Base-by-base conservation (phyloP, 1,140 invertebrate species). In the Panagrolaimus sp. region DNA sequence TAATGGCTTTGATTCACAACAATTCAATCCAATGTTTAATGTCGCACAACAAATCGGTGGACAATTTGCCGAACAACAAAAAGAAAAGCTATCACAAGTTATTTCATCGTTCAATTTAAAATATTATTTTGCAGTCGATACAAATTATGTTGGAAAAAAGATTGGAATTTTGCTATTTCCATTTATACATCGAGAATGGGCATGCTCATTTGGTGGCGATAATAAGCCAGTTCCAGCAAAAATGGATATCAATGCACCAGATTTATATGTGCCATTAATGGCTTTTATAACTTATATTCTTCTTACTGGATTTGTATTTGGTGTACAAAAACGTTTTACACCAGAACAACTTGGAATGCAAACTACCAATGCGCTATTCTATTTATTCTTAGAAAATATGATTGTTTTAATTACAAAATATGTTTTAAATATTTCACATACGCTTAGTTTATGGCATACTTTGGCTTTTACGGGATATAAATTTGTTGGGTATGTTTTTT, bases 51-150 rank as follows among this genome's bases (percentile, higher is more conserved):
- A 76, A 44, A 72, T 78, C 47, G 78, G 78, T 27, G 78, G 79
- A 0, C 78, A 80, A 67, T 80, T 80, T 63, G 78, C 78, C 7
- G 74, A 79, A 65, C 76, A 81, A 44, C 78, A 81, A 46, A 79
- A 77, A 45, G 71, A 80, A 67, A 78, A 81, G 67, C 74, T 81
- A 23, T n/a, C 45, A 2, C 70, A 75, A 69, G 72, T 70, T 63
- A 31, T 79, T n/a, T 89, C 92, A 0, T 88, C 94, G n/a, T 90
- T 90, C 57, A 89, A 90, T 75, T 84, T 98, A 31, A 93, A 94
- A 85, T 97, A 97, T 85, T 98, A 98, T 83, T 99, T 98, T 87
- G 93, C 95, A 31, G 96, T 99, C 8, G 93, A 98, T 82, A 96
- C 93, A 13, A 87, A 89, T 78, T 99, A 99, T 84, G 96, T 98